A percentile compares a stretch with the other conserved stretches of the same genome.
Evolutionary conservation across 2,113 vertebrate genomes (phyloP).

Genomic region (Pomatostomus ruficeps): DNA sequence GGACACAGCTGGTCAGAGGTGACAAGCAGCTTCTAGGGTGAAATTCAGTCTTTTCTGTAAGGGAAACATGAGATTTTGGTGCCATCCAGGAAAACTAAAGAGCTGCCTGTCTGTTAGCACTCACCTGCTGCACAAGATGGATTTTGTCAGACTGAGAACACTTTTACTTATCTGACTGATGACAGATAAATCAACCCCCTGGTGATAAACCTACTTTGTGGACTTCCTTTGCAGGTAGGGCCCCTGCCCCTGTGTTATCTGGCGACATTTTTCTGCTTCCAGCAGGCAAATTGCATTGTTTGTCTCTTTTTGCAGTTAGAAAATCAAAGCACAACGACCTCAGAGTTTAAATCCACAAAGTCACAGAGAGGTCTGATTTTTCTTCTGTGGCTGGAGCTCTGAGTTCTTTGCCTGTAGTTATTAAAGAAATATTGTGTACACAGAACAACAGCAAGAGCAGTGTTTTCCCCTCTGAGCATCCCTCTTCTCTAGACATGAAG

Average conservation of each 20-base stretch:
- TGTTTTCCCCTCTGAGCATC: accelerated
- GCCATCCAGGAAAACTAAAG: background rate
- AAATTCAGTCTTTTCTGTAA: background rate
- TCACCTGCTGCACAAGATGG: background rate
- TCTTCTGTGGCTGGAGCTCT: background rate
- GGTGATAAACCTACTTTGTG: background rate
- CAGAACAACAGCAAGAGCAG: background rate
- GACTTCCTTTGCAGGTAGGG: background rate
- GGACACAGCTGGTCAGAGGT: background rate
- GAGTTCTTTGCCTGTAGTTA: background rate
- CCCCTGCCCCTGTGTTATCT: background rate
- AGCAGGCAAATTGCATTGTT: background rate
- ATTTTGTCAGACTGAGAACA: background rate
- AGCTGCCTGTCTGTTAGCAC: background rate
- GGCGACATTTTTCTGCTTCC: background rate
- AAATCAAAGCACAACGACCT: background rate
- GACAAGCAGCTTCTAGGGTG: background rate
- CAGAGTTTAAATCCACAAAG: background rate
- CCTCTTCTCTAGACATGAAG: background rate
- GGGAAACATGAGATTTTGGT: background rate
- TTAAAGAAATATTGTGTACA: background rate
- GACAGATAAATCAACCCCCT: background rate
- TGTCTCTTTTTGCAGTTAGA: background rate
- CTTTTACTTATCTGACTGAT: background rate
- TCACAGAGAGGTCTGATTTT: background rate